Base-by-base conservation (phyloP, 2,113 vertebrate genomes). In the Macroglossus sobrinus region DNA sequence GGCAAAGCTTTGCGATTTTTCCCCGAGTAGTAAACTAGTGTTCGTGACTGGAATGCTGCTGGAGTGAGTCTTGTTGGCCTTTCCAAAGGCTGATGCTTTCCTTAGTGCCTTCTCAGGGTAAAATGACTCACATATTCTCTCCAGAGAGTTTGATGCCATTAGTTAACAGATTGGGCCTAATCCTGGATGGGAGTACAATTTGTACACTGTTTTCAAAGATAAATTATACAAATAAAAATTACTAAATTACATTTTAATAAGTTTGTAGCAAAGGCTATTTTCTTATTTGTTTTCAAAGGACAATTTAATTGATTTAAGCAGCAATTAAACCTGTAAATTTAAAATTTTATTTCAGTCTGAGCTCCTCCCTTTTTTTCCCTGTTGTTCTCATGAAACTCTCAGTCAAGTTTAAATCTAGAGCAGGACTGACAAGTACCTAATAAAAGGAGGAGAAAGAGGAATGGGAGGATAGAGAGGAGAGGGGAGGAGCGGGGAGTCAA, bases 231-330 rank as follows among this genome's bases (percentile, higher is more conserved):
- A 50, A 50, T 61, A 38, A 63, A 38, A 71, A 47, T 40, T 75
- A 79, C 14, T 78, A 71, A 78, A 71, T 79, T 92, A 66, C 12
- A 66, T 38, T 81, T 57, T 84, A 69, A 45, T 55, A 35, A 64
- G 21, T 74, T 92, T 84, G 38, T 92, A 35, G 15, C n/a, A 84
- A 84, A 14, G 2, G 13, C 64, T 80, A 7, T 30, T 92, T 94
- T 93, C 47, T 84, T 82, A 66, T 57, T 87, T 72, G 72, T 63
- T 89, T 79, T 47, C 43, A 69, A 84, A 84, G 26, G 24, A 78
- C 59, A 82, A 82, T 82, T 91, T 93, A 59, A 78, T 87, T 91
- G n/a, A 40, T 87, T 57, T 64, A 71, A 22, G 22, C 55, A 87
- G 45, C 28, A 64, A 59, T 4, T 72, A 18, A 93, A 76, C 21